These are phyloP conservation scores for Tupaia chinensis DNA, from an alignment of 2,113 vertebrate species.

Conservation along the genomic window DNA sequence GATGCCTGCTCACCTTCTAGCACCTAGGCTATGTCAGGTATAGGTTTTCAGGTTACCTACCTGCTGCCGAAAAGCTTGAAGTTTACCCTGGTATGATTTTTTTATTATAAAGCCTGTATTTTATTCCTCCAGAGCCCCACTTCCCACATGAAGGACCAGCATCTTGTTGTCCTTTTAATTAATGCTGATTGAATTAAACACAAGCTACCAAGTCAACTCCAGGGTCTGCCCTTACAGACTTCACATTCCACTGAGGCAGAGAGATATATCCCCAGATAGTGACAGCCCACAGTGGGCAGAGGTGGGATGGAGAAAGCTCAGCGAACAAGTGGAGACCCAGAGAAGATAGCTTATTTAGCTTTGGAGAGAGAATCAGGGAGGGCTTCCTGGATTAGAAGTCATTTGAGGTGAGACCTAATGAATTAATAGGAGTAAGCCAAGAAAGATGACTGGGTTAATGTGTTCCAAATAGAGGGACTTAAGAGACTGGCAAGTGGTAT, in stretches of 20 bases:
- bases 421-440: not conserved
- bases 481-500: too few species aligned
- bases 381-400: not conserved
- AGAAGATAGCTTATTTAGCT: not conserved
- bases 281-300: not conserved
- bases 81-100: not conserved
- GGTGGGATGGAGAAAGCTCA: not conserved
- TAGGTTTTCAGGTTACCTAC: not conserved
- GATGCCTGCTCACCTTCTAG: not conserved
- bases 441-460: not conserved
- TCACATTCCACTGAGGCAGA: not conserved
- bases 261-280: not conserved
- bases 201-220: not conserved
- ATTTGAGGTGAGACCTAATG: not conserved
- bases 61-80: not conserved
- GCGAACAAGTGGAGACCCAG: not conserved
- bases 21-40: not conserved
- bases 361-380: not conserved
- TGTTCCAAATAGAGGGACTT: too few species aligned
- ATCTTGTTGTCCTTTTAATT: not conserved
- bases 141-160: not conserved
- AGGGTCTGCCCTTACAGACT: not conserved
- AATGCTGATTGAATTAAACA: not conserved
- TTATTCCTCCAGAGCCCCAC: not conserved
- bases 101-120: not conserved